phyloP scores from a whole-genome alignment of 2,888 invertebrate species.

The Microchrysa polita region DNA sequence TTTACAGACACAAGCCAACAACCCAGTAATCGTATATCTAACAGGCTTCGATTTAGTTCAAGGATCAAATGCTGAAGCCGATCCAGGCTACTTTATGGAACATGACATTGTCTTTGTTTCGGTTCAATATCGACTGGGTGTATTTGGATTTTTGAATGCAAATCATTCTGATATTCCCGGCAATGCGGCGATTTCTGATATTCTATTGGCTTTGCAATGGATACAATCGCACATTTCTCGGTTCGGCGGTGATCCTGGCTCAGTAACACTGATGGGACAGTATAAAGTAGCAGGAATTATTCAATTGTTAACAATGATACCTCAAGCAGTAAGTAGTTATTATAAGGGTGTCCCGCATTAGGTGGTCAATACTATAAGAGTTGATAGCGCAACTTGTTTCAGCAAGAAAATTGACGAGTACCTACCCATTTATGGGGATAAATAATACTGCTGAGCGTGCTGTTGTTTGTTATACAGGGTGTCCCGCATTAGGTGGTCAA shows the following conservation, averaged over 20 bases:
- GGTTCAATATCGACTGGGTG: conserved; percentile 61
- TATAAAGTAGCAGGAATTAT: conserved; percentile 64
- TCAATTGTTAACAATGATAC: conserved; percentile 58
- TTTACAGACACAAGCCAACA: conserved; percentile 15
- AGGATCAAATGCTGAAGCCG: conserved; percentile 51
- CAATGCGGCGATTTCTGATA: conserved; percentile 65
- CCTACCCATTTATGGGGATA: no score
- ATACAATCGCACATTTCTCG: conserved; percentile 60
- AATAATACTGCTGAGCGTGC: no score
- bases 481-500: no score
- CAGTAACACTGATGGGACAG: conserved; percentile 64
- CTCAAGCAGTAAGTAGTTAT: conserved; percentile 52
- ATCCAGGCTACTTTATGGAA: conserved; percentile 56
- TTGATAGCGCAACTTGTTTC: no score
- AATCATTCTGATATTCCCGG: conserved; percentile 62
- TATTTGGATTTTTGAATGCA: conserved; percentile 63
- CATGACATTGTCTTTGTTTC: conserved; percentile 60
- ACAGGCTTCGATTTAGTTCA: conserved; percentile 50
- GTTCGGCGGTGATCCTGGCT: conserved; percentile 63
- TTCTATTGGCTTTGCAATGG: conserved; percentile 63
- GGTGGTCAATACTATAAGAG: no score
- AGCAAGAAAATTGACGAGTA: no score
- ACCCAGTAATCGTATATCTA: conserved; percentile 55
- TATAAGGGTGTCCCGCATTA: no score
- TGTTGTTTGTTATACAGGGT: no score